Evolutionary conservation across 2,888 invertebrate species (phyloP), one percentile per base, ranked within the genome.

Genomic region (Stegana nigrithorax): DNA sequence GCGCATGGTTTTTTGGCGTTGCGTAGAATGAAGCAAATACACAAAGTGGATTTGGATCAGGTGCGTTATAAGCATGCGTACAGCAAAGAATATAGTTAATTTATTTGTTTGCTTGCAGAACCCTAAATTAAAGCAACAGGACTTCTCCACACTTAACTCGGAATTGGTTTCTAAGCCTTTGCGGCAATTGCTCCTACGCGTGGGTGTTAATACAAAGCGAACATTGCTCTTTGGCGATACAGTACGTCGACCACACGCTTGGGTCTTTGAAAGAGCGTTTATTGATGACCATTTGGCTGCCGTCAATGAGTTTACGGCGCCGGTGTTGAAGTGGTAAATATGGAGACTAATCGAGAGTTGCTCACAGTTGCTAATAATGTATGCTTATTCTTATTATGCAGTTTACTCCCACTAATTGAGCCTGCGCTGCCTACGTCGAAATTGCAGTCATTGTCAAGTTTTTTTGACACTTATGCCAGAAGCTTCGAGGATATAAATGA

Each of bases 201-300:
- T 73, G 0, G 80, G 78, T 1, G 75, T 82, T 0, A 81, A 84
- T 67, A 61, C 70, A 29, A 69, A 74, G 2, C 65, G 69, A 6
- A 83, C 81, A 0, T 64, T 85, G 12, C 66, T 85, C 14, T 83
- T 85, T 65, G 84, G 83, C 1, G 82, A 83, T 42, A 75, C 78
- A 29, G 66, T 71, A 21, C 81, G 80, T 2, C 75, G 81, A 2
- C 84, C 78, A 10, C 80, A 80, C 69, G 73, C 73, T 7, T 81
- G 83, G 73, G 75, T 71, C 8, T 83, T 85, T 53, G 80, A 76
- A 2, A 69, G 66, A 0, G 66, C 69, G 2, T 84, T 82, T 61
- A 58, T 85, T 0, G 61, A 71, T 50, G 70, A 80, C 26, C 72
- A 82, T 26, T 32, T 84, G 2, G 45, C 14, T 7, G 61, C 64